phyloP scores from a whole-genome alignment of 2,113 vertebrate species.

The Heteronetta atricapilla region DNA sequence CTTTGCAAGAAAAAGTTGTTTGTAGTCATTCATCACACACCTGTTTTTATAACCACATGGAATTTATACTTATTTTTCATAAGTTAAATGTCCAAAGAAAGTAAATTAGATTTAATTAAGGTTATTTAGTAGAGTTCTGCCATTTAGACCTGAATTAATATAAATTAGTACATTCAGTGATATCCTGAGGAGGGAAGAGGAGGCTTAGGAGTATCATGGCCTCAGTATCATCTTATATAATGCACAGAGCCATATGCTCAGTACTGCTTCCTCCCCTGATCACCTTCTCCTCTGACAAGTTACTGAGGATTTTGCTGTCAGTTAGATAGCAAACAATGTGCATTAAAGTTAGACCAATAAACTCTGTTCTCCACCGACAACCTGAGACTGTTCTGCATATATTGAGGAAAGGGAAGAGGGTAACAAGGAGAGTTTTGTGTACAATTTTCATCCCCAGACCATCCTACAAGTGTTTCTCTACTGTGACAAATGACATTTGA shows the following conservation, averaged over 20 bases:
- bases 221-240: not conserved
- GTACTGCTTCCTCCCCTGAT: not conserved
- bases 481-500: not conserved
- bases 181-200: not conserved
- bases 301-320: not conserved
- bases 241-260: not conserved
- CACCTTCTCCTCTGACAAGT: not conserved
- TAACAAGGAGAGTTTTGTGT: not conserved
- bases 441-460: not conserved
- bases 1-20: not conserved
- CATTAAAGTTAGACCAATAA: not conserved
- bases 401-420: not conserved
- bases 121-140: not conserved
- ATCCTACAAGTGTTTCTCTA: not conserved
- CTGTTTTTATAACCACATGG: not conserved
- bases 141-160: not conserved
- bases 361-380: not conserved
- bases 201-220: not conserved
- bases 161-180: not conserved
- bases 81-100: not conserved
- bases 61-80: not conserved
- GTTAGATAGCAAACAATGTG: not conserved
- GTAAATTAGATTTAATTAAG: not conserved
- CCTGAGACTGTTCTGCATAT: accelerated
- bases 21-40: not conserved